Percentiles rank a stretch among this genome's conserved stretches.
These are phyloP conservation scores for Oscheius myriophilus DNA, from an alignment of 2,888 invertebrate species.

Conservation along the genomic window DNA sequence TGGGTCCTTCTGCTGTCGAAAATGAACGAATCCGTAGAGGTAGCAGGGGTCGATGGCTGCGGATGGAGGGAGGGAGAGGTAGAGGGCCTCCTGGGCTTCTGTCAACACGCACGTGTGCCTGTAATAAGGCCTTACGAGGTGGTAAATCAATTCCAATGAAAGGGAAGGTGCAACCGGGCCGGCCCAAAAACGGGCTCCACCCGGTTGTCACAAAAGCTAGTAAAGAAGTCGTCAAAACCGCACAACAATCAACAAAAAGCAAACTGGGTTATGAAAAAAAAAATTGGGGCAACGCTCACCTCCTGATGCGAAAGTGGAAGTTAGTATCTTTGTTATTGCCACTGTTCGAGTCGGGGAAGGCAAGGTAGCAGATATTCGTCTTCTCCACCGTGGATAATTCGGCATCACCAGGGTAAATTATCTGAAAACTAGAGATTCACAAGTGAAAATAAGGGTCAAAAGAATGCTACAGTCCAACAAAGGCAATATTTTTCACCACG, in stretches of 20 bases:
- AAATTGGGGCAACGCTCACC: conserved; percentile 38
- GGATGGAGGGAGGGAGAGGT: conserved; percentile 35
- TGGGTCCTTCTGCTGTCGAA: conserved; percentile 93
- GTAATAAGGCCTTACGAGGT: not conserved
- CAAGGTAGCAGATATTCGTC: conserved; percentile 87
- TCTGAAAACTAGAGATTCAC: conserved; percentile 73
- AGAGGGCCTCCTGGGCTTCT: conserved; percentile 12
- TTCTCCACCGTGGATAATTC: conserved; percentile 75
- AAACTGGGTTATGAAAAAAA: not conserved
- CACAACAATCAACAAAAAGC: not conserved
- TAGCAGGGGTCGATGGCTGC: conserved; percentile 45
- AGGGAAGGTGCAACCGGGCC: not conserved
- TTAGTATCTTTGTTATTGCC: conserved; percentile 98
- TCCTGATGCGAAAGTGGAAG: conserved; percentile 89
- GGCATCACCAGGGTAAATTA: conserved; percentile 84
- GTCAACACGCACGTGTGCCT: conserved; percentile 15
- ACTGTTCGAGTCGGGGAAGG: conserved; percentile 95
- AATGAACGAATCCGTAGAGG: conserved; percentile 97
- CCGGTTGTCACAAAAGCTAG: too few relatives aligned
- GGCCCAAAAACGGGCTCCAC: too few relatives aligned
- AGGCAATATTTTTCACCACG: too few relatives aligned
- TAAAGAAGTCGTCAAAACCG: too few relatives aligned
- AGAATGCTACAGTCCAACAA: too few relatives aligned
- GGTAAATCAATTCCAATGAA: not conserved
- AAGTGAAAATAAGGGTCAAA: not conserved